Evolutionary conservation across 2,797 vertebrate species (phyloP).

Genomic region (Graptemys geographica): DNA sequence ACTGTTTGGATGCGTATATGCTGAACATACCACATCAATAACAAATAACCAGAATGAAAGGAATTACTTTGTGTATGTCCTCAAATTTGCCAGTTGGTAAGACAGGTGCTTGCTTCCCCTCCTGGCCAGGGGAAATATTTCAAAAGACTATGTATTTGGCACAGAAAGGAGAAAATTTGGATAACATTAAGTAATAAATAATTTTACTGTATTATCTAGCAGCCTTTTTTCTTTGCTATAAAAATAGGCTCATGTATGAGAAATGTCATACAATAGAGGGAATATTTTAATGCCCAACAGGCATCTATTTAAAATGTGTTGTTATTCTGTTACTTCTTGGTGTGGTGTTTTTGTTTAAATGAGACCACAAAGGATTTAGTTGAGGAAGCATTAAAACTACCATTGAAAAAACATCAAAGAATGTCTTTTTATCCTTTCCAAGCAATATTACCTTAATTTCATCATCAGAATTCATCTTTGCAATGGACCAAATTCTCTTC

Average conservation of each 20-base stretch:
- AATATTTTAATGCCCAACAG: background rate
- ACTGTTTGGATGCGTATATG: background rate
- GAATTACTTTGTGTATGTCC: background rate
- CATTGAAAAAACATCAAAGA: conserved; percentile 19
- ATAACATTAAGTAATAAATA: background rate
- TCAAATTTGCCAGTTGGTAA: background rate
- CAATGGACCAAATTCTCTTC: conserved; percentile 6
- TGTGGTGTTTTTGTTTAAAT: background rate
- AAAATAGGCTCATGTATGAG: background rate
- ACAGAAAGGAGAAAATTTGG: background rate
- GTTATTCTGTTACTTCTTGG: background rate
- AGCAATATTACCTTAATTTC: conserved; percentile 16
- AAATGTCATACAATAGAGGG: background rate
- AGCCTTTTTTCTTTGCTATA: background rate
- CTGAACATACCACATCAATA: background rate
- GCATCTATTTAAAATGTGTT: background rate
- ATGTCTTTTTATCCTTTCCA: conserved; percentile 2
- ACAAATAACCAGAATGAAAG: background rate
- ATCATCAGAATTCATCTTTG: conserved; percentile 5
- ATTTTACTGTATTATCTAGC: background rate
- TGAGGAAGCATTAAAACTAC: background rate
- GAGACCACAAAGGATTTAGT: conserved; percentile 2
- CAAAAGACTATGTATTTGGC: background rate
- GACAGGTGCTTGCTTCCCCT: background rate
- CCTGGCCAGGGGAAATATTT: background rate